These are phyloP conservation scores for Anagrus nilaparvatae DNA, from an alignment of 1,140 invertebrate genomes.

Conservation along the genomic window DNA sequence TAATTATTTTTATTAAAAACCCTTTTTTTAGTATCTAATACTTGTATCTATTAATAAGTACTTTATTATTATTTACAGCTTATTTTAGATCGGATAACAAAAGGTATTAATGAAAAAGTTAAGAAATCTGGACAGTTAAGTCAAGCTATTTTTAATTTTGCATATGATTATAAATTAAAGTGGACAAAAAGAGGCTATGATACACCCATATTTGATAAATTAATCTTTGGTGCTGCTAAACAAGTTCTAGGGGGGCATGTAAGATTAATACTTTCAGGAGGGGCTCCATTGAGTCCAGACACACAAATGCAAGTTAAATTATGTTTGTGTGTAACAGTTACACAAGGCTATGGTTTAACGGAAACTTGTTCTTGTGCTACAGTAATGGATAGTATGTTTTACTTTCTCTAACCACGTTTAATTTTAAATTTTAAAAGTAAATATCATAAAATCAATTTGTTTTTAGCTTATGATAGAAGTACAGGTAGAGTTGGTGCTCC, in stretches of 20 bases:
- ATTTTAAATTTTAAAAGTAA: not conserved
- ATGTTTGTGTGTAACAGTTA: conserved; percentile 81
- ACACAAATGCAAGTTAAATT: conserved; percentile 92
- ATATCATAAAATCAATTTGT: conserved; percentile 14
- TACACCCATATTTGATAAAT: conserved; percentile 67
- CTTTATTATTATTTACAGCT: conserved; percentile 57
- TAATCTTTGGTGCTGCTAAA: conserved; percentile 50
- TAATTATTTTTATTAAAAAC: conserved; percentile 44
- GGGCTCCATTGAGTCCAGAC: conserved; percentile 90
- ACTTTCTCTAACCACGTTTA: not conserved
- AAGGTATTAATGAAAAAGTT: conserved; percentile 88
- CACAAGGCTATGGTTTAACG: conserved; percentile 95
- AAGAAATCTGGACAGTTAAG: conserved; percentile 63
- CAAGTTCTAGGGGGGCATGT: conserved; percentile 79
- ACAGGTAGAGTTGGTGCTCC: conserved; percentile 85
- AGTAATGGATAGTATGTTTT: conserved; percentile 67
- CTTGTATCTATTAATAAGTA: too few species aligned
- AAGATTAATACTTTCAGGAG: conserved; percentile 79
- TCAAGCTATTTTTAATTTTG: conserved; percentile 80
- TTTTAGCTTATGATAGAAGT: conserved; percentile 52
- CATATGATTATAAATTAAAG: conserved; percentile 81
- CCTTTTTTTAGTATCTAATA: too few species aligned
- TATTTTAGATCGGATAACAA: conserved; percentile 91
- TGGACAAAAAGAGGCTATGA: conserved; percentile 77
- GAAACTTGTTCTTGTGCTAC: conserved; percentile 92